phyloP scores from a whole-genome alignment of 53 echinoderm and acorn worm genomes.

The Henricia sp. region DNA sequence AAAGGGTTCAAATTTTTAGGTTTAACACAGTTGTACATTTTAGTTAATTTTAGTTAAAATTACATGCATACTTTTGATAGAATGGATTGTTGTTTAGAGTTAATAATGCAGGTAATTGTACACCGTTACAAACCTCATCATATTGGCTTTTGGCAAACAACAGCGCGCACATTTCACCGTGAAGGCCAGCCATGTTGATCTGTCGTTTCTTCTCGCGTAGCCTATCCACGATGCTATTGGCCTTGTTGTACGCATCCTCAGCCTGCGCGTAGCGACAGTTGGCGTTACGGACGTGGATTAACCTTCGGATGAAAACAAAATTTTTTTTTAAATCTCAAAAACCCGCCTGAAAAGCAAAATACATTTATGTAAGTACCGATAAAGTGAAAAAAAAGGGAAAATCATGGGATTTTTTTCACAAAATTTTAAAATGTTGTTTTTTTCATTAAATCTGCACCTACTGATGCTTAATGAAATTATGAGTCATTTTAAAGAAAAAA shows the following conservation, averaged over 20 bases:
- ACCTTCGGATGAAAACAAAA: slow-evolving; percentile 23
- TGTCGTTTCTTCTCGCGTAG: slow-evolving; percentile 59
- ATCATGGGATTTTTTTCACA: no score
- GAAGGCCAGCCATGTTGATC: slow-evolving; percentile 76
- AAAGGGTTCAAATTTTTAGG: no score
- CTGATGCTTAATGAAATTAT: no score
- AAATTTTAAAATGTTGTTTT: no score
- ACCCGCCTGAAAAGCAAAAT: slow-evolving; percentile 80
- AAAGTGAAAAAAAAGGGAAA: background rate
- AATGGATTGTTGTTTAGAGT: no score
- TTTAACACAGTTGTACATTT: no score
- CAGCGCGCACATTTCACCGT: slow-evolving; percentile 93
- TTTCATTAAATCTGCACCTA: no score
- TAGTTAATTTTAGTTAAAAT: no score
- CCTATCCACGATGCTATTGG: slow-evolving; percentile 57
- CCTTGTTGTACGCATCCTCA: slow-evolving; percentile 76
- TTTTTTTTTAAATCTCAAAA: slow-evolving; percentile 28
- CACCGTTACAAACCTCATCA: slow-evolving; percentile 92
- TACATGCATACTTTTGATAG: no score
- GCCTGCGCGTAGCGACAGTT: slow-evolving; percentile 89
- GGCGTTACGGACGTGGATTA: slow-evolving; percentile 94
- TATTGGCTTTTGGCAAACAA: slow-evolving; percentile 94
- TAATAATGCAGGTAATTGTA: no score
- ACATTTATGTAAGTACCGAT: no score
- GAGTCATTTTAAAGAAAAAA: no score